Evolutionary conservation across 2,888 invertebrate genomes (phyloP).

Genomic region (Meteorus cinctellus): DNA sequence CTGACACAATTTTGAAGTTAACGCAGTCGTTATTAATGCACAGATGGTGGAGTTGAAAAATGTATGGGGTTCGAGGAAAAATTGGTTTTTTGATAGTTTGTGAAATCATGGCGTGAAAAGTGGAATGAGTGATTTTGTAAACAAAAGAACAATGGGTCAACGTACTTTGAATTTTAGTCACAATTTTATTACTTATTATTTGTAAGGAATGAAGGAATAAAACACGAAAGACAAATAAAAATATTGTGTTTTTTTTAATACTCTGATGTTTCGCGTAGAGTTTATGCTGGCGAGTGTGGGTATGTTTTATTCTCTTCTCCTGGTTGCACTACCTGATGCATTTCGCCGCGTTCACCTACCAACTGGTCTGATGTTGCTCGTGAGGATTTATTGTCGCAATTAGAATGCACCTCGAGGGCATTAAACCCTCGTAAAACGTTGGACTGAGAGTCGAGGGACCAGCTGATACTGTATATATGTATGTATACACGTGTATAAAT

Average conservation of each 20-base stretch:
- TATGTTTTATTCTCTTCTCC: conserved; percentile 9
- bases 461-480: conserved; percentile 28
- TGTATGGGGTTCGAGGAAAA: no score
- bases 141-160: no score
- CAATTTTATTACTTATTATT: no score
- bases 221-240: no score
- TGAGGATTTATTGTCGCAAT: conserved; percentile 72
- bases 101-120: no score
- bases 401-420: conserved; percentile 71
- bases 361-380: conserved; percentile 50
- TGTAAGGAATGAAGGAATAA: no score
- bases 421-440: conserved; percentile 72
- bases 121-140: no score
- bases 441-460: conserved; percentile 55
- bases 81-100: no score
- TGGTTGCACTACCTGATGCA: conserved; percentile 32
- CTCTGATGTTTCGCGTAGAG: conserved; percentile 18
- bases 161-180: no score
- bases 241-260: not conserved
- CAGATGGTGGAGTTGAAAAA: no score
- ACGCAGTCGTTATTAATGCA: not conserved
- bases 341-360: conserved; percentile 37
- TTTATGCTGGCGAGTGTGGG: conserved; percentile 11
- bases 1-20: not conserved
- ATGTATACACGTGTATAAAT: not conserved